These are phyloP conservation scores for Acinonyx jubatus DNA, from an alignment of 2,113 vertebrate species.

Conservation along the genomic window DNA sequence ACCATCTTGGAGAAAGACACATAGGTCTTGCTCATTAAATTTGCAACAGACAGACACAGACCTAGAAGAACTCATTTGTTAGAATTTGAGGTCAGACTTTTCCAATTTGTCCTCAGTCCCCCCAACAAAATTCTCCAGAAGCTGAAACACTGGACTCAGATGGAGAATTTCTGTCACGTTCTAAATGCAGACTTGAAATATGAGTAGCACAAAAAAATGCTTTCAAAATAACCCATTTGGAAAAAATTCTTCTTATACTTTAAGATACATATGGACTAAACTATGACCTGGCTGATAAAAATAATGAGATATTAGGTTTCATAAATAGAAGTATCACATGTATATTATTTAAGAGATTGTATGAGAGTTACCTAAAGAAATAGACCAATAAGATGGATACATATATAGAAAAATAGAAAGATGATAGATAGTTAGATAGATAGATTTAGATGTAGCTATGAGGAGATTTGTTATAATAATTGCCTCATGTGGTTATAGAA, in stretches of 20 bases:
- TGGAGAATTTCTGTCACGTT: neutral
- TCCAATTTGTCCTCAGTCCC: neutral
- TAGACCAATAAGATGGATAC: too few relatives aligned
- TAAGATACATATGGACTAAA: neutral
- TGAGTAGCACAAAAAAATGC: neutral
- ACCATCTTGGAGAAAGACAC: conserved; percentile 24
- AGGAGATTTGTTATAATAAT: too few relatives aligned
- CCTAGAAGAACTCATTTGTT: conserved; percentile 9
- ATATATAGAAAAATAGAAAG: too few relatives aligned
- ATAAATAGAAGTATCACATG: neutral
- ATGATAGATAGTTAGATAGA: too few relatives aligned
- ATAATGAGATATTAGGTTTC: neutral
- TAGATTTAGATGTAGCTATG: too few relatives aligned
- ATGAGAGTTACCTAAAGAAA: too few relatives aligned
- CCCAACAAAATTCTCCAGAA: neutral
- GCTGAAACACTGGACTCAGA: neutral
- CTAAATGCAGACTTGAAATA: neutral
- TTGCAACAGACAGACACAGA: conserved; percentile 27
- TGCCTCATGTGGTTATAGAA: too few relatives aligned
- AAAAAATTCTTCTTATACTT: neutral
- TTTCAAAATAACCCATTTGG: conserved; percentile 23
- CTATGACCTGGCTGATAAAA: conserved; percentile 17
- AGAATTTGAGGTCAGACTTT: conserved; percentile 16
- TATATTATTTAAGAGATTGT: neutral
- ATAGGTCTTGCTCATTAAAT: conserved; percentile 14